phyloP scores from a whole-genome alignment of 2,113 vertebrate species.

The Hydrochoerus hydrochaeris region DNA sequence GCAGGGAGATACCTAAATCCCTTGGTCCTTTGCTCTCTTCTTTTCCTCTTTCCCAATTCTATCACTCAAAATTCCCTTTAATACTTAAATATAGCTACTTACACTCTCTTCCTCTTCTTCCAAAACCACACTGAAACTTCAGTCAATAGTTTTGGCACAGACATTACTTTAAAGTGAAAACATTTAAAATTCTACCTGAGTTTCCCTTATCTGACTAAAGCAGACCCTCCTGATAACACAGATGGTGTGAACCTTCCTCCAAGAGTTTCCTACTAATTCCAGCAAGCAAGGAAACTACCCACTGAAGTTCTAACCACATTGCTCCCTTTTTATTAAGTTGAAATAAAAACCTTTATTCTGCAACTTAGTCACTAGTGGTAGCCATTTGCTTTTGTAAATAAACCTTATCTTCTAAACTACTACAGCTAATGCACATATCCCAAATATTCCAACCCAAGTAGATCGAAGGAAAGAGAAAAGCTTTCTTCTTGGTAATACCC shows the following conservation, averaged over 20 bases:
- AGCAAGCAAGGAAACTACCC: neutral
- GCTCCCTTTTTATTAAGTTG: neutral
- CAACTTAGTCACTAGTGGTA: neutral
- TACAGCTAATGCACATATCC: neutral
- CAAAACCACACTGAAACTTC: neutral
- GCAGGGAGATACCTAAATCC: neutral
- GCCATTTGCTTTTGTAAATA: neutral
- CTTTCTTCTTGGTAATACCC: neutral
- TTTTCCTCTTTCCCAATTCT: neutral
- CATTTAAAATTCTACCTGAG: constrained; percentile 28
- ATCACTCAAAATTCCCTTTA: neutral
- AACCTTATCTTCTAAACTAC: neutral
- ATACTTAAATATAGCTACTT: neutral
- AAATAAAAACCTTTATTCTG: neutral
- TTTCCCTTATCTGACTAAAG: neutral
- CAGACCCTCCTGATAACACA: neutral
- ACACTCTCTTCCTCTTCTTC: neutral
- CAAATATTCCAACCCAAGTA: neutral
- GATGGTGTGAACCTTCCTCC: neutral
- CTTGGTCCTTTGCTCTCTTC: neutral
- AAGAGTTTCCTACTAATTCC: neutral
- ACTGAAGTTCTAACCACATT: neutral
- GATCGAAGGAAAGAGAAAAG: neutral
- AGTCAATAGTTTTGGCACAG: neutral
- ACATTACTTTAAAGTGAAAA: constrained; percentile 33